Evolutionary conservation across 2,888 invertebrate species (phyloP).

Genomic region (Rutpela maculata): DNA sequence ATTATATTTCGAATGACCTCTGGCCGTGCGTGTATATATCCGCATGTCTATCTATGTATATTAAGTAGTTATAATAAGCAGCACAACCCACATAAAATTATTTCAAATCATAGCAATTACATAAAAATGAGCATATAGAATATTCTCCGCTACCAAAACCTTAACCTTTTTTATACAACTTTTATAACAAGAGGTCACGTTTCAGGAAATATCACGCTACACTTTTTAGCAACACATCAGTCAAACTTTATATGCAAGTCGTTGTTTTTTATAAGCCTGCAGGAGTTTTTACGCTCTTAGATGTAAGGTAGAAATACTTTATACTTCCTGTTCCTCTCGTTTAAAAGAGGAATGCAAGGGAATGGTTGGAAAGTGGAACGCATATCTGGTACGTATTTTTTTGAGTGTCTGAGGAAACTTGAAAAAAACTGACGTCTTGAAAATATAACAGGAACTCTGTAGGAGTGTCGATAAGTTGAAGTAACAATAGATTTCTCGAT

Average conservation of each 20-base stretch:
- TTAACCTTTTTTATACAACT: background rate
- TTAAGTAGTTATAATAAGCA: no score
- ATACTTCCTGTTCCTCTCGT: constrained; percentile 49
- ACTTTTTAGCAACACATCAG: constrained; percentile 12
- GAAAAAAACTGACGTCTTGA: constrained; percentile 47
- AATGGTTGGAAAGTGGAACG: constrained; percentile 48
- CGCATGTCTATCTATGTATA: no score
- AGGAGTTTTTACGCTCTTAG: constrained; percentile 17
- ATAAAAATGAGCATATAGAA: background rate
- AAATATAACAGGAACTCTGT: constrained; percentile 55
- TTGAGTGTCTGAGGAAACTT: constrained; percentile 38
- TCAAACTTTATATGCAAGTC: constrained; percentile 11
- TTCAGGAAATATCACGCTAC: constrained; percentile 32
- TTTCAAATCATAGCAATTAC: background rate
- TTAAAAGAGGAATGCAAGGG: constrained; percentile 38
- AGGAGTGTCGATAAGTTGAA: constrained; percentile 51
- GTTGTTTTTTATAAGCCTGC: constrained; percentile 13
- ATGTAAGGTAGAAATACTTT: constrained; percentile 29
- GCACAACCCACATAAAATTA: background rate
- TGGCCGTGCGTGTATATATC: no score
- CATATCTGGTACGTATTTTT: constrained; percentile 35
- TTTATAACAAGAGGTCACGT: constrained; percentile 19
- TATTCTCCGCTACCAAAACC: background rate
- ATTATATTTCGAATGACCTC: no score
- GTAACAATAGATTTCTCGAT: constrained; percentile 59